Conservation (phyloP, 2,113 vertebrate genomes). For the Tupaia tana region DNA sequence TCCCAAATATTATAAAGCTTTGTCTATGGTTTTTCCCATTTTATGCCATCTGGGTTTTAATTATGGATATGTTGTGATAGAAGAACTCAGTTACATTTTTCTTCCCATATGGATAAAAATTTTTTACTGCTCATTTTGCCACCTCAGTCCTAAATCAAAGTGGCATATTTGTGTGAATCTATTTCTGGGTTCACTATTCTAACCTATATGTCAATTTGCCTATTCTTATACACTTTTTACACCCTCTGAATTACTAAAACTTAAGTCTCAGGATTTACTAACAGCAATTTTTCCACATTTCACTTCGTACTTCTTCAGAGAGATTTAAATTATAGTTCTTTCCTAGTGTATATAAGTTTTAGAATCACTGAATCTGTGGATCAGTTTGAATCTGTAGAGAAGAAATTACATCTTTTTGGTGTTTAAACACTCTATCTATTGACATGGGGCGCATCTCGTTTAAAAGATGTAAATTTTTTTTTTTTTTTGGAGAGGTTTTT, state of each 20-base stretch:
- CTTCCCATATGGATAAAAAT: slow-evolving; percentile 15
- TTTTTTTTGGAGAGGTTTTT: too few species aligned
- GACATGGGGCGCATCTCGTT: background rate
- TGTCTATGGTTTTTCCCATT: background rate
- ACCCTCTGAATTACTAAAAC: slow-evolving; percentile 8
- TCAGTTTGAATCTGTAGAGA: background rate
- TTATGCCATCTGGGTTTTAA: slow-evolving; percentile 45
- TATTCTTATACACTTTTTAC: background rate
- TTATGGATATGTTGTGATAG: slow-evolving; percentile 18
- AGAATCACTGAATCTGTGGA: background rate
- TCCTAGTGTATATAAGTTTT: background rate
- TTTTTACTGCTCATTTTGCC: slow-evolving; percentile 43
- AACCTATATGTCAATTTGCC: slow-evolving; percentile 34
- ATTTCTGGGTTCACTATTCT: background rate
- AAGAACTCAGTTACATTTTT: slow-evolving; percentile 39
- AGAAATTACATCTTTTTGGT: background rate
- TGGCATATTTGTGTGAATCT: background rate
- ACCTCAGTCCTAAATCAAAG: slow-evolving; percentile 47
- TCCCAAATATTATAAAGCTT: background rate
- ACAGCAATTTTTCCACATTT: background rate
- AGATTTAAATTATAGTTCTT: slow-evolving; percentile 16
- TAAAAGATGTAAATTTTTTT: background rate
- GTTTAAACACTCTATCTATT: background rate
- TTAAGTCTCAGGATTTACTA: slow-evolving; percentile 23
- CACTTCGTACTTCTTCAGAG: background rate